Evolutionary conservation across 2,888 invertebrate species (phyloP).

Genomic region (Pachliopta kotzebuea): DNA sequence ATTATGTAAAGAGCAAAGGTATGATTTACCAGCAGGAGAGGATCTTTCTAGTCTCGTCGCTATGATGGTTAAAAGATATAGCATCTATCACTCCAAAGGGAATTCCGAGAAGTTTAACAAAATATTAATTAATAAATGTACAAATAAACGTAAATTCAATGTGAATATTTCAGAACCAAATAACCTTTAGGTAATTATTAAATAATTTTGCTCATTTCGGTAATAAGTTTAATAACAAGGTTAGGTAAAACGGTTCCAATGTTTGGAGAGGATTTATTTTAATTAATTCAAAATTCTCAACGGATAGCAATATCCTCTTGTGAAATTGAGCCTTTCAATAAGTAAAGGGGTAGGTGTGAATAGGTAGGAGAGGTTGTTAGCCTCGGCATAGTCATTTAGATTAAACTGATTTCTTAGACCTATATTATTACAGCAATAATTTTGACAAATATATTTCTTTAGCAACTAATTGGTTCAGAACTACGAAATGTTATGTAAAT

Average conservation of each 20-base stretch:
- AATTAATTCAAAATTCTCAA: conserved; percentile 18
- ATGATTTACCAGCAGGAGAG: too few species aligned
- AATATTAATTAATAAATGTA: too few species aligned
- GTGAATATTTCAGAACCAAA: too few species aligned
- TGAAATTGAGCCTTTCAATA: conserved; percentile 10
- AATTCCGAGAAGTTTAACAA: too few species aligned
- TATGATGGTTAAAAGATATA: too few species aligned
- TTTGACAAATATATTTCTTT: not conserved
- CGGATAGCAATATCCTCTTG: conserved; percentile 6
- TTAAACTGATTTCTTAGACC: not conserved
- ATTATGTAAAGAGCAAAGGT: too few species aligned
- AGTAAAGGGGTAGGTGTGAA: not conserved
- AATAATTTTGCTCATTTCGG: not conserved
- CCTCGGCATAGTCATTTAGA: not conserved
- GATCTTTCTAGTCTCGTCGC: too few species aligned
- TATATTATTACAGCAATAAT: not conserved
- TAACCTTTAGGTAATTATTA: too few species aligned
- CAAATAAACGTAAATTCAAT: too few species aligned
- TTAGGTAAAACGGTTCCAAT: not conserved
- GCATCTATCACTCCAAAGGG: too few species aligned
- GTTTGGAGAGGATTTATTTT: conserved; percentile 13
- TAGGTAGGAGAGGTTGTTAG: not conserved
- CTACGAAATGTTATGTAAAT: too few species aligned
- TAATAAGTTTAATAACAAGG: not conserved
- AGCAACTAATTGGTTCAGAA: not conserved